Evolutionary conservation across 2,113 vertebrate genomes (phyloP).

Genomic region (Chascanopsetta lugubris): DNA sequence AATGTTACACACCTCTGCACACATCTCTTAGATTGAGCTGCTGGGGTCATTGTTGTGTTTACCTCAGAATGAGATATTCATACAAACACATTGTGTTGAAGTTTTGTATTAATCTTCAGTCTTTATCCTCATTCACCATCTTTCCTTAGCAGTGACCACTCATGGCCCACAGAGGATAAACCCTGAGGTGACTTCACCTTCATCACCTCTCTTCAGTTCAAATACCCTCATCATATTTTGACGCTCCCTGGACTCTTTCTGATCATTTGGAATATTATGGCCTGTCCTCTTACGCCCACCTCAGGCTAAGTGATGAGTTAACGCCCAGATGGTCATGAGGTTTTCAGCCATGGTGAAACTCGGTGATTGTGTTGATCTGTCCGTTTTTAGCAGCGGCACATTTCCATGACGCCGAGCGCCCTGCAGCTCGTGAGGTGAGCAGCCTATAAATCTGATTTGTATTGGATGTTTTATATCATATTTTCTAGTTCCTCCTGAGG

Average conservation of each 20-base stretch:
- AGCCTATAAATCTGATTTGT: neutral
- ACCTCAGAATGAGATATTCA: too few relatives aligned
- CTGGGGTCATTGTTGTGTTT: too few relatives aligned
- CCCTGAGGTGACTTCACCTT: neutral
- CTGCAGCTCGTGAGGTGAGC: slow-evolving; percentile 2
- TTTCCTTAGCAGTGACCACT: neutral
- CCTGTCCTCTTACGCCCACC: neutral
- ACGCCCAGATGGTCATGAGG: neutral
- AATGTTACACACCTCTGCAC: neutral
- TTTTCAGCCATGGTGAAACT: neutral
- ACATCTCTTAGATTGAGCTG: too few relatives aligned
- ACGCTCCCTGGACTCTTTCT: neutral
- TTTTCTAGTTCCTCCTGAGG: neutral
- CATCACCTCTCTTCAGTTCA: neutral
- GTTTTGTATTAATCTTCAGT: neutral
- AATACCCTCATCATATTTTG: slow-evolving; percentile 4
- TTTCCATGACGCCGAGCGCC: neutral
- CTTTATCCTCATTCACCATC: neutral
- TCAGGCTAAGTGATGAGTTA: neutral
- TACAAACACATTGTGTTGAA: too few relatives aligned
- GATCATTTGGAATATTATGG: slow-evolving; percentile 1
- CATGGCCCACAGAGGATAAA: neutral
- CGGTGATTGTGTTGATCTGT: neutral
- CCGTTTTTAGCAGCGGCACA: neutral
- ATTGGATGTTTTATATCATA: neutral